Percentiles rank a stretch among this genome's conserved stretches.
phyloP scores from a whole-genome alignment of 2,797 vertebrate genomes.

The Phoebastria nigripes region DNA sequence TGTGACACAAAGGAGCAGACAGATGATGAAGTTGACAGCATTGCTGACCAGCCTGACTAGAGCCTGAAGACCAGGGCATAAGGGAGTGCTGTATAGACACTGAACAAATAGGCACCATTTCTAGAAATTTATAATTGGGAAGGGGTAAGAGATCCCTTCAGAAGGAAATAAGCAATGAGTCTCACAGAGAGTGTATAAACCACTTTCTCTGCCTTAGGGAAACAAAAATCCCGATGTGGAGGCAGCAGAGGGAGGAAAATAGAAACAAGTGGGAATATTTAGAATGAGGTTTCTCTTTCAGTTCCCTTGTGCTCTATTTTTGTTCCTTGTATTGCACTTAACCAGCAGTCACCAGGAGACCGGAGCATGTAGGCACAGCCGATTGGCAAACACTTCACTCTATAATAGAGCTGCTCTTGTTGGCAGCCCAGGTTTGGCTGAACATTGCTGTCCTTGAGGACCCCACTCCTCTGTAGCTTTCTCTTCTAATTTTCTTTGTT shows the following conservation, averaged over 20 bases:
- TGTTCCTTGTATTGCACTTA: not conserved
- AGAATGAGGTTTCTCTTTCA: conserved; percentile 53
- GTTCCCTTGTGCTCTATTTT: conserved; percentile 36
- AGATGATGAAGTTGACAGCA: not conserved
- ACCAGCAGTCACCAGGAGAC: not conserved
- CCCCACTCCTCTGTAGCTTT: not conserved
- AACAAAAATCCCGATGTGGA: not conserved
- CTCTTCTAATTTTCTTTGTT: not conserved
- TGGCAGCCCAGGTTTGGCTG: not conserved
- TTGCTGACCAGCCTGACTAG: not conserved
- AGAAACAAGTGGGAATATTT: conserved; percentile 50
- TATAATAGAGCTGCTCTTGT: not conserved
- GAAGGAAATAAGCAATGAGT: not conserved
- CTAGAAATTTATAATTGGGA: not conserved
- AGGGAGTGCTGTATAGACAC: not conserved
- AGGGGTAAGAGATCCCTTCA: not conserved
- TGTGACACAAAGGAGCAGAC: conserved; percentile 4
- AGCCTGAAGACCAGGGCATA: not conserved
- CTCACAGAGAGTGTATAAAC: not conserved
- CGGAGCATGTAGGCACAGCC: not conserved
- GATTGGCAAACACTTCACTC: not conserved
- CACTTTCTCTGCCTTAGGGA: not conserved
- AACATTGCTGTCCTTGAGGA: not conserved
- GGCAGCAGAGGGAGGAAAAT: not conserved
- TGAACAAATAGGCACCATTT: not conserved